Percentiles rank a stretch among this genome's conserved stretches.
These are phyloP conservation scores for Aphaenogaster floridana DNA, from an alignment of 1,140 invertebrate genomes.

Conservation along the genomic window DNA sequence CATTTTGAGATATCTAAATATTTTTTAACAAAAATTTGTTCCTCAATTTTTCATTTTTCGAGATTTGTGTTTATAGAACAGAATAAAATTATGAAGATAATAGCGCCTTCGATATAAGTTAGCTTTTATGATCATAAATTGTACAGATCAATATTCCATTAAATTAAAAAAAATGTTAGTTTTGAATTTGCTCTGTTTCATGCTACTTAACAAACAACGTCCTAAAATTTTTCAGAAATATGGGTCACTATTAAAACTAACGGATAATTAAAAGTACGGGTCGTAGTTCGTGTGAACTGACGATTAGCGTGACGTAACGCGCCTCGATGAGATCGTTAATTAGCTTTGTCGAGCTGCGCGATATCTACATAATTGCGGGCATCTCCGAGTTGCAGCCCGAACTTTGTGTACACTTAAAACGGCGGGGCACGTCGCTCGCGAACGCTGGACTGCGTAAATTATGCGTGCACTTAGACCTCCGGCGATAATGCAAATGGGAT, in stretches of 20 bases:
- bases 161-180: background rate
- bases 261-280: conserved; percentile 6
- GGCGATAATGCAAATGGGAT: conserved; percentile 76
- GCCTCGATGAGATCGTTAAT: conserved; percentile 64
- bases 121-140: background rate
- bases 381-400: conserved; percentile 22
- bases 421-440: conserved; percentile 4
- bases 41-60: background rate
- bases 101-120: background rate
- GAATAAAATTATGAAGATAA: background rate
- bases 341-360: conserved; percentile 48
- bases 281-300: conserved; percentile 15
- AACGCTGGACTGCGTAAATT: conserved; percentile 67
- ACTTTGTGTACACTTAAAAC: conserved; percentile 34
- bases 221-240: background rate
- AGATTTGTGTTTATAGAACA: background rate
- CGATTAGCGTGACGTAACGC: conserved; percentile 50
- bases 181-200: background rate
- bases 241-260: background rate
- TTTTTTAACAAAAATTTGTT: background rate
- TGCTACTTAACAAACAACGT: background rate
- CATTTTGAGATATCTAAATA: background rate
- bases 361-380: conserved; percentile 68
- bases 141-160: background rate
- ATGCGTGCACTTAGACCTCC: conserved; percentile 77